Evolutionary conservation across 2,888 invertebrate genomes (phyloP).

Genomic region (Drosophila pseudotalamancana): DNA sequence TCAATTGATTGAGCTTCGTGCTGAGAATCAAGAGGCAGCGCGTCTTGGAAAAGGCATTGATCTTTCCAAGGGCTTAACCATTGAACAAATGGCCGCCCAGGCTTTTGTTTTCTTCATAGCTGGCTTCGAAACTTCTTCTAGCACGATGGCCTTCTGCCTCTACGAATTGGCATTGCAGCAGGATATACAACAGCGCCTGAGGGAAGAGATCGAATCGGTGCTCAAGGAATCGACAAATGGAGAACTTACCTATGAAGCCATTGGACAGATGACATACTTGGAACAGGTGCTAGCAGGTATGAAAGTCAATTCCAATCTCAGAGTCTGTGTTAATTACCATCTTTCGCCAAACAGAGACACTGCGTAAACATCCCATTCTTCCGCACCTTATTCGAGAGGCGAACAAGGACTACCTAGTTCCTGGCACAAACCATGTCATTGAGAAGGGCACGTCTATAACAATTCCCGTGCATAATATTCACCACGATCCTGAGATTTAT

Average conservation of each 20-base stretch:
- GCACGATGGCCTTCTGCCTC: constrained; percentile 84
- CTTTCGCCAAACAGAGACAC: constrained; percentile 84
- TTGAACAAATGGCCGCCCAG: constrained; percentile 86
- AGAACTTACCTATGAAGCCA: constrained; percentile 67
- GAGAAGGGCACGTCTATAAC: constrained; percentile 80
- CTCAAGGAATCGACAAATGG: constrained; percentile 50
- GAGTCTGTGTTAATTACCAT: not conserved
- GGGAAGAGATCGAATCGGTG: constrained; percentile 69
- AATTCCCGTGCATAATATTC: constrained; percentile 84
- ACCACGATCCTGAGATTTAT: constrained; percentile 85
- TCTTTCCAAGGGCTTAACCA: constrained; percentile 62
- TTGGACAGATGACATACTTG: constrained; percentile 76
- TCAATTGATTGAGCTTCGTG: constrained; percentile 82
- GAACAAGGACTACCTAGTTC: constrained; percentile 85
- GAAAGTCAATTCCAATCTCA: too few relatives aligned
- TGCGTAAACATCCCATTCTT: constrained; percentile 86
- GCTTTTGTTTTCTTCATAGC: constrained; percentile 86
- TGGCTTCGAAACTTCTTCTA: constrained; percentile 86
- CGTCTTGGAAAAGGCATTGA: constrained; percentile 49
- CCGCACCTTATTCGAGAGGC: constrained; percentile 85
- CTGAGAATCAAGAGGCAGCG: constrained; percentile 48
- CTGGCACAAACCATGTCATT: constrained; percentile 84
- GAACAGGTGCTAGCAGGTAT: constrained; percentile 80
- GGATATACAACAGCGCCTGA: constrained; percentile 65
- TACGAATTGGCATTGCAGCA: constrained; percentile 81